A percentile compares a stretch with the other conserved stretches of the same genome.
Conservation (phyloP, 2,113 vertebrate species). For the Tursiops truncatus region DNA sequence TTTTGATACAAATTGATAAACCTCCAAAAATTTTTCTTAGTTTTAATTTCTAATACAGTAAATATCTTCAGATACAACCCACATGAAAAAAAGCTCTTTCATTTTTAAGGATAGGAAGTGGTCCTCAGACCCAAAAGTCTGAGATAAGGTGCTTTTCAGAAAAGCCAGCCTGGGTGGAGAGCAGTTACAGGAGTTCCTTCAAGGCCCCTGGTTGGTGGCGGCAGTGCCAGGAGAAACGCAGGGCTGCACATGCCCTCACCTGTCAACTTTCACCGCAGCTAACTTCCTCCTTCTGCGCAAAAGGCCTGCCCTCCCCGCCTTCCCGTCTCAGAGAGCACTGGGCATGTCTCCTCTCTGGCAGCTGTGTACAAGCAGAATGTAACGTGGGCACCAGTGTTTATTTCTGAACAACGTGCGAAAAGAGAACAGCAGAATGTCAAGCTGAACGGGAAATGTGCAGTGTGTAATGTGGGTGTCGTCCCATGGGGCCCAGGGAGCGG, state of each 20-base stretch:
- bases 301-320: not conserved
- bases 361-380: not conserved
- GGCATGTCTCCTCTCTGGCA: not conserved
- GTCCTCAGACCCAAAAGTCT: not conserved
- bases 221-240: not conserved
- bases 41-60: not conserved
- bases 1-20: not conserved
- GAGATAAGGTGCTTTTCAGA: not conserved
- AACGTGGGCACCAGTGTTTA: not conserved
- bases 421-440: not conserved
- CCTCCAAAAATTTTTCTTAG: not conserved
- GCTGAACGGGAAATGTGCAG: not conserved
- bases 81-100: fast-evolving
- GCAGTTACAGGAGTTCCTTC: not conserved
- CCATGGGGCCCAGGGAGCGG: fast-evolving
- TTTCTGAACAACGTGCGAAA: not conserved
- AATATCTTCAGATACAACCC: not conserved
- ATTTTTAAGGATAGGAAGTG: not conserved
- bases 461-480: not conserved
- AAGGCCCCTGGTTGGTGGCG: not conserved
- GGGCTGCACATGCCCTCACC: not conserved
- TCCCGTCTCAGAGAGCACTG: not conserved
- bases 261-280: not conserved
- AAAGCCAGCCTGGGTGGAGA: not conserved
- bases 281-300: not conserved